Base-by-base conservation (phyloP, 1,140 invertebrate genomes). In the Leucophenga varia region DNA sequence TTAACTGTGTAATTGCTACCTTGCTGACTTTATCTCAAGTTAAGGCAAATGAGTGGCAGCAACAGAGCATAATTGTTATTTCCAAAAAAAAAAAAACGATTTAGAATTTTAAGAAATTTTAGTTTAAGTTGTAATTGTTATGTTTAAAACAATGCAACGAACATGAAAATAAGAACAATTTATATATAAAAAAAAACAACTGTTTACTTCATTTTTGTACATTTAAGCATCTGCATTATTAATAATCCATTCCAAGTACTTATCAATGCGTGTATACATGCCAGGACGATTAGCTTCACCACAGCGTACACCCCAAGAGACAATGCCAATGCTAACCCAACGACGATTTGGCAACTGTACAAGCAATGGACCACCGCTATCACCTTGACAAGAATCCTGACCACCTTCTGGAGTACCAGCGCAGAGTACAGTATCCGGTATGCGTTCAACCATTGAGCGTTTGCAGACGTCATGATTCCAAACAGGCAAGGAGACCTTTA, bases 351-450 rank as follows among this genome's bases (percentile, higher is more conserved):
- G 74, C 58, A 88, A 74, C 61, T 88, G 83, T 47, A 84, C 50
- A 3, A 56, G 89, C 79, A 94, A 69, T 0, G 91, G 91, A 13
- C 91, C 90, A 18, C 91, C 91, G 20, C 87, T 91, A 73, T 93
- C 89, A 21, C 89, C 90, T 80, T 90, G 86, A 73, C 89, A 93
- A 19, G 89, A 84, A 67, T 93, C 90, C 54, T 83, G 83, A 8
- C 86, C 86, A 2, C 87, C 88, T 22, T 85, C 79, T 19, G 79
- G 82, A 2, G 76, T 81, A 30, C 86, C 89, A 12, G 89, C 90
- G 57, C 89, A 91, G 14, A 91, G 47, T 5, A 80, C 80, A 18
- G 83, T 85, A 1, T 86, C 79, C 9, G 84, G 76, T 53, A 87
- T 81, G 13, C 70, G 79, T 76, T 81, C 84, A 34, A 68, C 78